These are phyloP conservation scores for Tetheella fluctuosa DNA, from an alignment of 2,888 invertebrate genomes.

Conservation along the genomic window DNA sequence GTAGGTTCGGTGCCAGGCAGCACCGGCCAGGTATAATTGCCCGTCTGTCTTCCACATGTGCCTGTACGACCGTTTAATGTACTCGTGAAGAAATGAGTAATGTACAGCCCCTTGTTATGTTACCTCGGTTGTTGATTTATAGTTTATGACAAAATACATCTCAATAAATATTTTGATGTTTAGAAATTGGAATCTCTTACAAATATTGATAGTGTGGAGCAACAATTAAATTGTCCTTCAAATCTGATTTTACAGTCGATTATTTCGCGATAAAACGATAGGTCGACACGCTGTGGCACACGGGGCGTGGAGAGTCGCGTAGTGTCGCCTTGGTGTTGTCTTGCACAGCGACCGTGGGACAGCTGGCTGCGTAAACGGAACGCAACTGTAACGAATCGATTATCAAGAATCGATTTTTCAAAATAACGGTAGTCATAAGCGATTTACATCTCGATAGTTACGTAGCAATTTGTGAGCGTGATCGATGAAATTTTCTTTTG, in stretches of 20 bases:
- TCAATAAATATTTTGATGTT: background rate
- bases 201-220: slow-evolving; percentile 56
- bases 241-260: slow-evolving; percentile 65
- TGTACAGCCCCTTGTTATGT: background rate
- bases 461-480: slow-evolving; percentile 79
- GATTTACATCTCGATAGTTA: slow-evolving; percentile 80
- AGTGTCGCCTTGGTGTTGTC: slow-evolving; percentile 35
- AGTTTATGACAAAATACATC: background rate
- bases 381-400: slow-evolving; percentile 79
- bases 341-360: slow-evolving; percentile 72
- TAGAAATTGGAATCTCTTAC: background rate
- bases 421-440: slow-evolving; percentile 79
- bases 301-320: slow-evolving; percentile 41
- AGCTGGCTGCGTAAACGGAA: slow-evolving; percentile 69
- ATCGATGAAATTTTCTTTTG: slow-evolving; percentile 80
- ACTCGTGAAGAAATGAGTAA: background rate
- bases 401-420: slow-evolving; percentile 78
- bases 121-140: background rate
- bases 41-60: slow-evolving; percentile 68
- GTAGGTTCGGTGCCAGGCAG: slow-evolving; percentile 73
- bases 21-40: slow-evolving; percentile 75
- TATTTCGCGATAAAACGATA: slow-evolving; percentile 56
- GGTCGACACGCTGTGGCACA: slow-evolving; percentile 57
- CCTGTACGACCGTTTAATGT: slow-evolving; percentile 51
- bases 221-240: slow-evolving; percentile 63